A percentile compares a stretch with the other conserved stretches of the same genome.
Evolutionary conservation across 2,113 vertebrate species (phyloP).

Genomic region (Halichoeres trimaculatus): DNA sequence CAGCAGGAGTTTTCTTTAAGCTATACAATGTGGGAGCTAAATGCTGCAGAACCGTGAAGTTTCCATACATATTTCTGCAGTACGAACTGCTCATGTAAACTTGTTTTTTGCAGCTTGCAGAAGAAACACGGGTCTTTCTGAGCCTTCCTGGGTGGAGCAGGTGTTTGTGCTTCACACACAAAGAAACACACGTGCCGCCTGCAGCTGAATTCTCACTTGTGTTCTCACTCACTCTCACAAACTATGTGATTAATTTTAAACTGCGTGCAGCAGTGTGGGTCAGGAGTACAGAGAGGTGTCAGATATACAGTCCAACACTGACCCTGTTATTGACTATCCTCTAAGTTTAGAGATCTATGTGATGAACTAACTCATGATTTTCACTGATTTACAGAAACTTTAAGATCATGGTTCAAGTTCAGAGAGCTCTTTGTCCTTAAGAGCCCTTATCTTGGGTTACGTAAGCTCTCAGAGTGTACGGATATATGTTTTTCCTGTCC

Average conservation of each 20-base stretch:
- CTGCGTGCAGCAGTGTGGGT: not conserved
- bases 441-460: not conserved
- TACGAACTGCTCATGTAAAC: too few relatives aligned
- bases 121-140: not conserved
- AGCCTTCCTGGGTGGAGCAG: conserved; percentile 65
- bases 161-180: conserved; percentile 45
- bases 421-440: not conserved
- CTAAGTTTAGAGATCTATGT: too few relatives aligned
- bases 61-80: too few relatives aligned
- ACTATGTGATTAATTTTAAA: conserved; percentile 27
- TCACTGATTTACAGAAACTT: too few relatives aligned
- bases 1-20: too few relatives aligned
- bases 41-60: too few relatives aligned
- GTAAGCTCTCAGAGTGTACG: not conserved
- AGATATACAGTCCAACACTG: too few relatives aligned
- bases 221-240: conserved; percentile 6
- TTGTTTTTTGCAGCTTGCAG: not conserved
- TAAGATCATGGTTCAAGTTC: too few relatives aligned
- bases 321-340: not conserved
- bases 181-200: not conserved
- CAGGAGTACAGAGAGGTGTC: not conserved
- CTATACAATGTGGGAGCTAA: too few relatives aligned
- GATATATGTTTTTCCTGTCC: not conserved
- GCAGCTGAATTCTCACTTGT: not conserved
- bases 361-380: too few relatives aligned